phyloP scores from a whole-genome alignment of 2,888 invertebrate species.

The Julus scanicus region DNA sequence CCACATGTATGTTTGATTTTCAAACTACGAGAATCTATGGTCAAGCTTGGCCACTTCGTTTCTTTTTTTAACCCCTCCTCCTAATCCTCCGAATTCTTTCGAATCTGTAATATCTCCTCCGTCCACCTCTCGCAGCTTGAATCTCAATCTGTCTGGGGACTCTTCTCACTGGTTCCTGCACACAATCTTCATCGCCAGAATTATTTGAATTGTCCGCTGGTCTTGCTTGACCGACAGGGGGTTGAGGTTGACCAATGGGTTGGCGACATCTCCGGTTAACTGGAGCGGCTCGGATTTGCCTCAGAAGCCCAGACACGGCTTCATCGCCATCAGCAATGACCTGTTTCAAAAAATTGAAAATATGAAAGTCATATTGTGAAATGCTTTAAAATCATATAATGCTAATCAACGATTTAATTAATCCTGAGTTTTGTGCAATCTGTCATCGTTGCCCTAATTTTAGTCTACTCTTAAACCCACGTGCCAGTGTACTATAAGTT shows the following conservation, averaged over 20 bases:
- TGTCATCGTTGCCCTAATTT: not conserved
- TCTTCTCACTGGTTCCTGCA: not conserved
- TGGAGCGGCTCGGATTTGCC: constrained; percentile 14
- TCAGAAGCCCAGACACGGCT: not conserved
- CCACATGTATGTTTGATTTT: not conserved
- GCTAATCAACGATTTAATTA: not conserved
- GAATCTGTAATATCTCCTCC: not conserved
- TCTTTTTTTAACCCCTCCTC: not conserved
- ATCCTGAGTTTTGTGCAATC: not conserved
- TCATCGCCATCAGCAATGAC: not conserved
- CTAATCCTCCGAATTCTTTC: not conserved
- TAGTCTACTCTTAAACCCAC: not conserved
- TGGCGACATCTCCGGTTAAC: constrained; percentile 10
- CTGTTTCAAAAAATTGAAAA: not conserved
- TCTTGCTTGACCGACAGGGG: not conserved
- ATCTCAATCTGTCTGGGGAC: not conserved
- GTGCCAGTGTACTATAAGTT: not conserved
- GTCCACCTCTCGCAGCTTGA: not conserved
- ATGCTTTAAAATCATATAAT: not conserved
- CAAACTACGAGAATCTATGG: not conserved
- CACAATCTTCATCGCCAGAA: not conserved
- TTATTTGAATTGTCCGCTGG: not conserved
- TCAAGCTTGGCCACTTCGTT: not conserved
- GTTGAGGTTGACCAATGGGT: not conserved
- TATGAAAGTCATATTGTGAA: not conserved